Evolutionary conservation across 2,113 vertebrate genomes (phyloP).

Genomic region (Malaclemys terrapin): DNA sequence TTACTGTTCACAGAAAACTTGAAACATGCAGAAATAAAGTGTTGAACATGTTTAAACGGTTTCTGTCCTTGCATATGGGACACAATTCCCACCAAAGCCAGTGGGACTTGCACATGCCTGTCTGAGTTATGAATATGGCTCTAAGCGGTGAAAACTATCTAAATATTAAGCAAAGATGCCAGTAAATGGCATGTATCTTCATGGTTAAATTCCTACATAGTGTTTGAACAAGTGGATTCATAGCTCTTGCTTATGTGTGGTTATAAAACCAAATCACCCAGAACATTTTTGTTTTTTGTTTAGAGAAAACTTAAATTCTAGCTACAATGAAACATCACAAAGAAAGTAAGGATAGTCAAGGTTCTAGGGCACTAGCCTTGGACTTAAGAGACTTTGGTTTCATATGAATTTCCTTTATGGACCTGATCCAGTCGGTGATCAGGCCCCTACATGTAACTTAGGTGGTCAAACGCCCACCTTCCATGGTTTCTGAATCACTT

Average conservation of each 20-base stretch:
- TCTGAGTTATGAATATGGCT: neutral
- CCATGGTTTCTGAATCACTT: neutral
- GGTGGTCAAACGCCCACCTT: neutral
- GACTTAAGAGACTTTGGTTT: neutral
- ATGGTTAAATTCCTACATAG: conserved; percentile 4
- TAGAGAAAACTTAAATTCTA: conserved; percentile 54
- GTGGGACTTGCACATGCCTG: neutral
- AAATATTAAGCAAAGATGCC: conserved; percentile 24
- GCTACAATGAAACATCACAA: conserved; percentile 35
- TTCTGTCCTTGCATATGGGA: neutral
- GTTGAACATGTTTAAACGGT: neutral
- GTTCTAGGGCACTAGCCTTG: conserved; percentile 39
- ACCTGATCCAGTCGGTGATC: neutral
- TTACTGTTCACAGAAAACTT: neutral
- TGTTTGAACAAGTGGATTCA: conserved; percentile 15
- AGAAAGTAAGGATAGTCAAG: conserved; percentile 27
- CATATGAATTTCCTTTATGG: neutral
- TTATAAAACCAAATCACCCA: conserved; percentile 58
- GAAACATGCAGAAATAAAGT: neutral
- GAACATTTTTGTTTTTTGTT: conserved; percentile 35
- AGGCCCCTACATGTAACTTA: neutral
- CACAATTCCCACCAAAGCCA: neutral
- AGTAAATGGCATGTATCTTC: conserved; percentile 23
- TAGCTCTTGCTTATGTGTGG: neutral
- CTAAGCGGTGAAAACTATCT: conserved; percentile 21